Base-by-base conservation (phyloP, 2,888 invertebrate genomes). In the Plusia festucae region DNA sequence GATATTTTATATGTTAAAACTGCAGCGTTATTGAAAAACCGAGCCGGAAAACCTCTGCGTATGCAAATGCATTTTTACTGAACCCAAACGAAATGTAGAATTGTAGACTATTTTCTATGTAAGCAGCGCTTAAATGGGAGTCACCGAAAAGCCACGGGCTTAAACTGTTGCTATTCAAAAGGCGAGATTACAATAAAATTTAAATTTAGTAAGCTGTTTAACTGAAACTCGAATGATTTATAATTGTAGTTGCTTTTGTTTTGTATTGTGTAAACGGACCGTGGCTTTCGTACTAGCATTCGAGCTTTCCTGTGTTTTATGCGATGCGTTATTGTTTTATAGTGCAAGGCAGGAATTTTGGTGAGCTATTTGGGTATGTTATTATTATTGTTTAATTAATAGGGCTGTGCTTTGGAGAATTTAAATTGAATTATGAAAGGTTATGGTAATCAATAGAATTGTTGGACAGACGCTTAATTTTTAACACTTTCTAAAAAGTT, bases 181-280 rank as follows among this genome's bases (percentile, higher is more conserved):
- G 84, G 78, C 60, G 73, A 77, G 78, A 81, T 85, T 86, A 84
- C 87, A 86, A 88, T 89, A 84, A 88, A 87, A 87, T 89, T 88
- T 82, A 85, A 86, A 88, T 89, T 82, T 80, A 84, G 78, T 86
- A 85, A 87, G 87, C 85, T 81, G 79, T 85, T 84, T 83, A 83
- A 85, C 82, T 79, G 82, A 67, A 78, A 78, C 63, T 60, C 71
- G 80, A 71, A 87, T 90, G 90, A 91, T 90, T 90, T 90, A 91
- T 88, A 82, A 81, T 78, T 82, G 84, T 80, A 70, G 70, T 56
- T 69, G 77, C 75, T 68, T 79, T 75, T 65, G 76, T 76, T 72
- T 76, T 79, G 82, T 75, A 76, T 65, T 52, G 60, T 69, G 46
- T 70, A 60, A 40, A n/a, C 57, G 55, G 52, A 40, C 46, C 67